A percentile compares a stretch with the other conserved stretches of the same genome.
Evolutionary conservation across 1,140 invertebrate species (phyloP).

Genomic region (Heliconius himera): DNA sequence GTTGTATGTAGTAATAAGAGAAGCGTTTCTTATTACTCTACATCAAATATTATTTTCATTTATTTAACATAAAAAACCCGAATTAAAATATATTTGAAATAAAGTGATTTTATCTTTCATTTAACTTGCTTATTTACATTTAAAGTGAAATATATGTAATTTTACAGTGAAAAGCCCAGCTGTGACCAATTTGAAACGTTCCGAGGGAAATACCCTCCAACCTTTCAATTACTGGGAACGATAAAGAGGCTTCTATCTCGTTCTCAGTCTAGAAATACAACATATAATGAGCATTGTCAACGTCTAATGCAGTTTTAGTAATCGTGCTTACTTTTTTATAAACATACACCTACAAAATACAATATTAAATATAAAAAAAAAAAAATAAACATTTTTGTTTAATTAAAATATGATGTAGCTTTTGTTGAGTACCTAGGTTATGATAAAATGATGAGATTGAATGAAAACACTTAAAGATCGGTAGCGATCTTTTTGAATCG

Average conservation of each 20-base stretch:
- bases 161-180: conserved; percentile 56
- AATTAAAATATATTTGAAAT: not conserved
- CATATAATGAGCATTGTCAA: not conserved
- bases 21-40: not conserved
- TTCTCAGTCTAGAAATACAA: conserved; percentile 28
- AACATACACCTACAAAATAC: not conserved
- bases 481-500: conserved; percentile 16
- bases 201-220: conserved; percentile 62
- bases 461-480: conserved; percentile 28
- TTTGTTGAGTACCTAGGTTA: not conserved
- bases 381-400: not conserved
- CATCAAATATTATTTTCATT: not conserved
- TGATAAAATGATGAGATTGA: conserved; percentile 22
- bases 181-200: conserved; percentile 65
- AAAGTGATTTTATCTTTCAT: not conserved
- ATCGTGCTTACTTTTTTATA: not conserved
- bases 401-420: not conserved
- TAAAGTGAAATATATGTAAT: conserved; percentile 43
- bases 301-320: not conserved
- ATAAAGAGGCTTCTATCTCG: conserved; percentile 68
- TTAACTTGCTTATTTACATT: not conserved
- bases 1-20: not conserved
- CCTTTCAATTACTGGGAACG: conserved; percentile 74
- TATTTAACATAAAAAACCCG: not conserved
- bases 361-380: not conserved